Evolutionary conservation across 2,113 vertebrate species (phyloP).

Genomic region (Gallinago undulata): DNA sequence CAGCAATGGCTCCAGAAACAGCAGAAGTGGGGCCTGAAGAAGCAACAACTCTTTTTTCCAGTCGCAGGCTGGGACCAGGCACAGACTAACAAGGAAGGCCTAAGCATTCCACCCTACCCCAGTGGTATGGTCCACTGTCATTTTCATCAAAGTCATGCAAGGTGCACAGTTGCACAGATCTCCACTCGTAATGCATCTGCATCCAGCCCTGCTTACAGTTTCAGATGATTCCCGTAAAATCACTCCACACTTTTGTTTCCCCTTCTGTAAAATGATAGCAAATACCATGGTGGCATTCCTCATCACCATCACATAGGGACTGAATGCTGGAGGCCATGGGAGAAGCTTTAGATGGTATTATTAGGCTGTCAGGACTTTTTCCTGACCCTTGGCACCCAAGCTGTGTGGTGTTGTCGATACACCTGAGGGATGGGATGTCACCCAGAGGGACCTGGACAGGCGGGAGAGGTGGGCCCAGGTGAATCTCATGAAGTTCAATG

Average conservation of each 20-base stretch:
- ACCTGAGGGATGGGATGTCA: too few species aligned
- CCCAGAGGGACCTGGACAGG: too few species aligned
- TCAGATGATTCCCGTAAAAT: neutral
- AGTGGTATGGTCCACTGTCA: neutral
- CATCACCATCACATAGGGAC: neutral
- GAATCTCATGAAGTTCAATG: too few species aligned
- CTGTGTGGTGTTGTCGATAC: too few species aligned
- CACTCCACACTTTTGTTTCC: neutral
- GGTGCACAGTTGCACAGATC: neutral
- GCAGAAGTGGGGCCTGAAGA: neutral
- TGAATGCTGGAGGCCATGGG: neutral
- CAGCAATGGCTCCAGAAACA: neutral
- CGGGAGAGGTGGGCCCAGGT: too few species aligned
- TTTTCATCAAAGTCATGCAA: neutral
- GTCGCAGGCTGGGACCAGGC: neutral
- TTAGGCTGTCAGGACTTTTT: neutral
- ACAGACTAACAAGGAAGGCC: neutral
- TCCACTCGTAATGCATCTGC: neutral
- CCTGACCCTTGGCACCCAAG: neutral
- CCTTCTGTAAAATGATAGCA: neutral
- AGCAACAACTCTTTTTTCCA: neutral
- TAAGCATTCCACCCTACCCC: neutral
- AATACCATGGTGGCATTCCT: neutral
- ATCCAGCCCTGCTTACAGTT: neutral
- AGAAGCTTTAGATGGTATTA: neutral